Conservation (phyloP, 2,888 invertebrate species). For the Drosophila monieri region DNA sequence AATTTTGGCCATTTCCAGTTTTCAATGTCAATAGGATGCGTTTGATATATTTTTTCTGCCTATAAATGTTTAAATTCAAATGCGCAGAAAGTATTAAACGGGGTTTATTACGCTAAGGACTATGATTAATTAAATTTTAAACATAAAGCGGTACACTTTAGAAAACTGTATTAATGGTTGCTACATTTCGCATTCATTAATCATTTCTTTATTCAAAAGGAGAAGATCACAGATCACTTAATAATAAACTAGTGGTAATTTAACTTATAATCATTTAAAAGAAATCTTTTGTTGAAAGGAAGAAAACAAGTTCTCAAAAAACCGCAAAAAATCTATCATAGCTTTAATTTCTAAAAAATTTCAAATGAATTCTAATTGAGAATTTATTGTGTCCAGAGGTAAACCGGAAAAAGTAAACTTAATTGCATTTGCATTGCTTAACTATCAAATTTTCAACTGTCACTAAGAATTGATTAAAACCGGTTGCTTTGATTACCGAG, state of each 20-base stretch:
- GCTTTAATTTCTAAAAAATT: neutral
- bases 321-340: neutral
- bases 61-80: neutral
- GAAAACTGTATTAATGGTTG: neutral
- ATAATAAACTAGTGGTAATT: neutral
- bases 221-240: neutral
- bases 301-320: neutral
- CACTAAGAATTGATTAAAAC: neutral
- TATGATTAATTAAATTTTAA: neutral
- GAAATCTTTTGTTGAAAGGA: neutral
- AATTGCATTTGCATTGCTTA: neutral
- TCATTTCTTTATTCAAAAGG: neutral
- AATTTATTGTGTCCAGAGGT: too few relatives aligned
- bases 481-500: neutral
- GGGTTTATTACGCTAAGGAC: neutral
- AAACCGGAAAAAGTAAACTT: neutral
- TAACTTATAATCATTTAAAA: neutral
- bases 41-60: neutral
- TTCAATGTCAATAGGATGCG: neutral
- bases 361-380: neutral
- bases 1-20: slow-evolving; percentile 1
- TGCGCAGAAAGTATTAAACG: neutral
- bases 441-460: too few relatives aligned
- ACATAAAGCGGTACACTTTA: neutral
- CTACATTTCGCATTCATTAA: neutral